Evolutionary conservation across 92 coral and sea anemone genomes (phyloP).

Genomic region (Zoanthus sociatus): DNA sequence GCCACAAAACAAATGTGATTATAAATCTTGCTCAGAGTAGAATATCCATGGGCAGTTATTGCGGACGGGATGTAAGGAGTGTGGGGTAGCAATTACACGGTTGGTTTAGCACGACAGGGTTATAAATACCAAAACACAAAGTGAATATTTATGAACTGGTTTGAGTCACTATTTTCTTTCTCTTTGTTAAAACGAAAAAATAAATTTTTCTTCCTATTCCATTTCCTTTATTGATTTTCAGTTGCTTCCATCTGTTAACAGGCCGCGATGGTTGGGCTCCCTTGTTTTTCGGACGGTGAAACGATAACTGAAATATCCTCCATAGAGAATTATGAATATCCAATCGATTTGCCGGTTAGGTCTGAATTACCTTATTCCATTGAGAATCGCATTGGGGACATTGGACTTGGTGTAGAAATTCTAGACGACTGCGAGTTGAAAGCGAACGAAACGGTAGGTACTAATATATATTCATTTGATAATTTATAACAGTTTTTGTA

Average conservation of each 20-base stretch:
- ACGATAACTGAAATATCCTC: conserved; percentile 27
- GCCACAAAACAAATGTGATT: conserved; percentile 17
- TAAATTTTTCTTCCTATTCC: not conserved
- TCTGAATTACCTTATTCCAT: conserved; percentile 33
- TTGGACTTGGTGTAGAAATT: conserved; percentile 41
- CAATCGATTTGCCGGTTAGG: conserved; percentile 31
- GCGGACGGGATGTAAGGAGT: not conserved
- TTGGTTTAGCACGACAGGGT: conserved; percentile 64
- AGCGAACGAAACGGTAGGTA: conserved; percentile 41
- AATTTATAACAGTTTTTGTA: too few relatives aligned
- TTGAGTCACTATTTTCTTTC: not conserved
- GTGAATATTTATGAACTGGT: not conserved
- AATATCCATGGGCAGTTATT: not conserved
- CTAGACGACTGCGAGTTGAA: conserved; percentile 36
- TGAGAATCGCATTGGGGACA: conserved; percentile 31
- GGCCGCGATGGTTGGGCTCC: conserved; percentile 40
- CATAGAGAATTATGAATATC: conserved; percentile 40
- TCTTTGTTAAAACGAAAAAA: not conserved
- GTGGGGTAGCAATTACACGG: conserved; percentile 71
- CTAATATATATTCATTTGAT: not conserved
- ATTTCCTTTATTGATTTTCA: not conserved
- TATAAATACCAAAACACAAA: not conserved
- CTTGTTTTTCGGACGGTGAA: conserved; percentile 38
- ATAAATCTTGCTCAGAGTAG: not conserved
- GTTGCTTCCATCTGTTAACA: not conserved